A percentile compares a stretch with the other conserved stretches of the same genome.
Evolutionary conservation across 2,113 vertebrate species (phyloP).

Genomic region (Heterochromis multidens): DNA sequence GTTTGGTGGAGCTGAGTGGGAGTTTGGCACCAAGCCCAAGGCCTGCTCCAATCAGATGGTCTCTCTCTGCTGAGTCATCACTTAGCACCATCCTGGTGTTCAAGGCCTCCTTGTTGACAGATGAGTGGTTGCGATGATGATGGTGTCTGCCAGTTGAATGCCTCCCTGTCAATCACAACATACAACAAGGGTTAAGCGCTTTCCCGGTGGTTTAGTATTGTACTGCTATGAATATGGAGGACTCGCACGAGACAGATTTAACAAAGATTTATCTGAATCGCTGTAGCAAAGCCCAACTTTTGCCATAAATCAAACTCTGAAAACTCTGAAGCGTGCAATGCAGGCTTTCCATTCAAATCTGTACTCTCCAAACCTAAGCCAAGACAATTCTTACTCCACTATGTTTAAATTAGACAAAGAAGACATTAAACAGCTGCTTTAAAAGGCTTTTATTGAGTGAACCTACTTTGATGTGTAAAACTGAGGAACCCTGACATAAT

Average conservation of each 20-base stretch:
- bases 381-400: not conserved
- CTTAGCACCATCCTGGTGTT: slow-evolving; percentile 65
- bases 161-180: slow-evolving; percentile 58
- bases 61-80: slow-evolving; percentile 67
- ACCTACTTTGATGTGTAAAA: not conserved
- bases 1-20: slow-evolving; percentile 51
- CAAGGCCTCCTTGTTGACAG: slow-evolving; percentile 72
- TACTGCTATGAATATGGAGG: not conserved
- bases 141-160: slow-evolving; percentile 53
- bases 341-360: not conserved
- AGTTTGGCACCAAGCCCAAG: slow-evolving; percentile 47
- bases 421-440: not conserved
- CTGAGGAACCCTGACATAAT: not conserved
- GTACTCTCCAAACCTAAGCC: not conserved
- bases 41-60: slow-evolving; percentile 66
- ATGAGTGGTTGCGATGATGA: slow-evolving; percentile 66
- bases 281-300: not conserved
- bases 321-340: not conserved
- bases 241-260: not conserved
- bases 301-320: not conserved
- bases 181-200: not conserved
- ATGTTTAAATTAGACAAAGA: not conserved
- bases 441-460: not conserved
- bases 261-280: too few relatives aligned
- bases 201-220: not conserved